Evolutionary conservation across 2,888 invertebrate species (phyloP).

Genomic region (Caenorhabditis sp.): DNA sequence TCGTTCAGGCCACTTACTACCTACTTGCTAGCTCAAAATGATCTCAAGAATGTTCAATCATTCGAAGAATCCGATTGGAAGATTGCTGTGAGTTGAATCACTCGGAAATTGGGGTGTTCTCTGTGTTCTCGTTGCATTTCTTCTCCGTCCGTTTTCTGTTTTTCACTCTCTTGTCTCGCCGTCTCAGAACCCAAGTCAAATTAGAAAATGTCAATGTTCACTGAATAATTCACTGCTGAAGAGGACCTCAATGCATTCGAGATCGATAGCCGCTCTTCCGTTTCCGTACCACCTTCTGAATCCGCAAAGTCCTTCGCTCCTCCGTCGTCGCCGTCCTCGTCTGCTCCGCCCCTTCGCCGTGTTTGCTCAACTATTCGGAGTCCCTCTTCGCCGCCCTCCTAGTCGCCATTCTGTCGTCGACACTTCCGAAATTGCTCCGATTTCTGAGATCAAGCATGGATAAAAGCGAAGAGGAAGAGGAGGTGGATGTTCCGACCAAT

Average conservation of each 20-base stretch:
- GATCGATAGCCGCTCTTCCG: constrained; percentile 9
- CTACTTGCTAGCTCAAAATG: constrained; percentile 15
- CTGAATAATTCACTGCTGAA: constrained; percentile 35
- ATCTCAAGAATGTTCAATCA: constrained; percentile 33
- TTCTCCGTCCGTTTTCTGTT: no score
- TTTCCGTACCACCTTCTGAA: constrained; percentile 27
- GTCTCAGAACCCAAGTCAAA: constrained; percentile 15
- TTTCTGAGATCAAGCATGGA: constrained; percentile 27
- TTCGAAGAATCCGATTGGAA: constrained; percentile 9
- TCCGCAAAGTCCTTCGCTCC: neutral
- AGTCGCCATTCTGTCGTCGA: constrained; percentile 25
- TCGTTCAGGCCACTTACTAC: constrained; percentile 20
- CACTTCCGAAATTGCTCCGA: constrained; percentile 46
- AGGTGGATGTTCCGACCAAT: neutral
- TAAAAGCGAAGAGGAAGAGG: neutral
- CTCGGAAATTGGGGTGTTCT: neutral
- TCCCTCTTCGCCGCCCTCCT: neutral
- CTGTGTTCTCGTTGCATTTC: neutral
- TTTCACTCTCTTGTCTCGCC: neutral
- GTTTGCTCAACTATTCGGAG: neutral
- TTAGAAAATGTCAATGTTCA: constrained; percentile 31
- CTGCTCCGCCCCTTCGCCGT: neutral
- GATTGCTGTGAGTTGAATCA: constrained; percentile 23
- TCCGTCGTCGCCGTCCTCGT: neutral
- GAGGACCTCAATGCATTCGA: constrained; percentile 8